Percentiles rank a stretch among this genome's conserved stretches.
Conservation (phyloP, 2,113 vertebrate species). For the Microtus pennsylvanicus region DNA sequence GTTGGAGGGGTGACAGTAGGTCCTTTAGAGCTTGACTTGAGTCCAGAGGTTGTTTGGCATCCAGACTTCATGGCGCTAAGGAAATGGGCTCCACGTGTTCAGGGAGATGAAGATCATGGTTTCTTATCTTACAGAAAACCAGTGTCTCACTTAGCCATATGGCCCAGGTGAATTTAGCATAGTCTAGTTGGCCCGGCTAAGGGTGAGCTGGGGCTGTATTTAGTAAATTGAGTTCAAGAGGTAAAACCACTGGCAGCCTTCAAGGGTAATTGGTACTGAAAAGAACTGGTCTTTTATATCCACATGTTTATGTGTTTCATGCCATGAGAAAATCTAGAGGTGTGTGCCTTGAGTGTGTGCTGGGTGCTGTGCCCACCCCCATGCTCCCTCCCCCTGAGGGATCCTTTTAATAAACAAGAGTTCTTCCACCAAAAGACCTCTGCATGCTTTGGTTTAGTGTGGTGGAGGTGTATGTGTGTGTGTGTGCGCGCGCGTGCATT, state of each 20-base stretch:
- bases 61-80: background rate
- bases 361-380: rapidly evolving
- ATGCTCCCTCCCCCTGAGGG: background rate
- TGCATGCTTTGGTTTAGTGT: background rate
- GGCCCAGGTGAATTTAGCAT: background rate
- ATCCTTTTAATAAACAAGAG: background rate
- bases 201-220: background rate
- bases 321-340: background rate
- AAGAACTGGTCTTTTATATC: background rate
- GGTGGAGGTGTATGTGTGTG: background rate
- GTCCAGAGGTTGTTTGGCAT: background rate
- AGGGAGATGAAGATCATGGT: background rate
- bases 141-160: background rate
- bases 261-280: background rate
- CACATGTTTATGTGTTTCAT: background rate
- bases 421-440: background rate
- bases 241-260: background rate
- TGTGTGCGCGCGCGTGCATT: too few relatives aligned
- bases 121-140: background rate
- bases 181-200: background rate
- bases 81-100: background rate
- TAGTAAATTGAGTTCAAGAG: background rate
- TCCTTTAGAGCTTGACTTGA: background rate
- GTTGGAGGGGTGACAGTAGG: background rate
- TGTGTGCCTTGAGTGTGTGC: background rate